Evolutionary conservation across 2,113 vertebrate species (phyloP).

Genomic region (Notothenia rossii): DNA sequence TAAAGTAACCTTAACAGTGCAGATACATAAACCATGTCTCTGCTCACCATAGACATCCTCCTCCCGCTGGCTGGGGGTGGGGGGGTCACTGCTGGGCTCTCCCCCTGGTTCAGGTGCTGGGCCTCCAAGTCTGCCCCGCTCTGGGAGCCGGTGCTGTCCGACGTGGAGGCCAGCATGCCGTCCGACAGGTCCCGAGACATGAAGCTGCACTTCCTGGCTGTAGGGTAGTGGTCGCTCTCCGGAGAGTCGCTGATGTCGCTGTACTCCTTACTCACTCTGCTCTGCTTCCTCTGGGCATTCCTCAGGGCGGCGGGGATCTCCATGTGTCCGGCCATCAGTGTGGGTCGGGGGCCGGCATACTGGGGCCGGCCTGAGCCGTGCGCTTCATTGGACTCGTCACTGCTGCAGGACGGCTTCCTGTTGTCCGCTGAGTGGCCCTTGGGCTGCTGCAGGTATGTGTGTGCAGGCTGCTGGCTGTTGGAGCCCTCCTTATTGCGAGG

Average conservation of each 20-base stretch:
- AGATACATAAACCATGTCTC: neutral
- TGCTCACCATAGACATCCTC: slow-evolving; percentile 92
- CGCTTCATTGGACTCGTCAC: slow-evolving; percentile 74
- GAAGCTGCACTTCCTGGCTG: slow-evolving; percentile 87
- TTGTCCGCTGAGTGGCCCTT: slow-evolving; percentile 50
- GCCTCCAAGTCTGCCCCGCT: slow-evolving; percentile 79
- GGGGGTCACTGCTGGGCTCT: slow-evolving; percentile 81
- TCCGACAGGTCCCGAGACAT: slow-evolving; percentile 88
- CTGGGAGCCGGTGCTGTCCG: slow-evolving; percentile 80
- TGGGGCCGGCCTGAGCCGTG: slow-evolving; percentile 56
- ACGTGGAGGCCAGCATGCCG: slow-evolving; percentile 77
- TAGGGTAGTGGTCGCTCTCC: slow-evolving; percentile 82
- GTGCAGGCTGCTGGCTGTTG: slow-evolving; percentile 54
- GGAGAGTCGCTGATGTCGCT: slow-evolving; percentile 83
- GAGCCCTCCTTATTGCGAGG: slow-evolving; percentile 60
- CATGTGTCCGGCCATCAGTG: slow-evolving; percentile 72
- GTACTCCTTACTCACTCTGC: slow-evolving; percentile 84
- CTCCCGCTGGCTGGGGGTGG: slow-evolving; percentile 83
- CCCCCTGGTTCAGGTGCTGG: slow-evolving; percentile 72
- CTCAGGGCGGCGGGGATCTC: slow-evolving; percentile 78
- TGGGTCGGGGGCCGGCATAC: slow-evolving; percentile 62
- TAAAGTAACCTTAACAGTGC: no score
- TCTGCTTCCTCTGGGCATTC: slow-evolving; percentile 80
- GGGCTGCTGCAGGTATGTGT: slow-evolving; percentile 43
- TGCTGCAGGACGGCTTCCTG: slow-evolving; percentile 76